Base-by-base conservation (phyloP, 1,140 invertebrate genomes). In the Cyclina sinensis region DNA sequence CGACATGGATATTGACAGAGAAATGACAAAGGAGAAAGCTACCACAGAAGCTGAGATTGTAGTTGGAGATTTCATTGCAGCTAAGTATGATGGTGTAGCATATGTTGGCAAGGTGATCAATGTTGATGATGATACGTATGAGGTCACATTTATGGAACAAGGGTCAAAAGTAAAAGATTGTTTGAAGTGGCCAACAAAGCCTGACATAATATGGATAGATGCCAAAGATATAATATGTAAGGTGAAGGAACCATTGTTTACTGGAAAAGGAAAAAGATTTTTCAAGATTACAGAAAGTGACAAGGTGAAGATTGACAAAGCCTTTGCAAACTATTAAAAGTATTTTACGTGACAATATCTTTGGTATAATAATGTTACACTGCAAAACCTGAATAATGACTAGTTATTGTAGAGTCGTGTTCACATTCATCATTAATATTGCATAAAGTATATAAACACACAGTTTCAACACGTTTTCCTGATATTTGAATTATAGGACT, bases 141-240 rank as follows among this genome's bases (percentile, higher is more conserved):
- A 86, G n/a, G 79, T 86, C 12, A 68, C 73, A 46, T 78, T 86
- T 35, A 86, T 86, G 85, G 59, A 86, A 51, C 59, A 78, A 12
- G 46, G 9, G n/a, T 62, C 37, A 65, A 78, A 39, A 11, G 14
- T 86, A 37, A n/a, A n/a, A n/a, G n/a, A n/a, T n/a, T n/a, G n/a
- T n/a, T 48, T 86, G 14, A 39, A 51, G 48, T 86, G 85, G 85
- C 85, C 85, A n/a, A 79, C 62, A 32, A 39, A 51, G 16, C 24
- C 46, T 30, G 85, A 86, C 48, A 65, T 2, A 12, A 59, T 86
- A 62, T 62, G 73, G 73, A 46, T 73, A 9, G 62, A 54, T 35
- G 51, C 30, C n/a, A 51, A 24, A 18, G 39, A 48, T 9, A 48
- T 48, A n/a, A 48, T 84, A n/a, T 80, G 78, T 59, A 59, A 30